Conservation (phyloP, 2,888 invertebrate genomes). For the Catocala fraxini region DNA sequence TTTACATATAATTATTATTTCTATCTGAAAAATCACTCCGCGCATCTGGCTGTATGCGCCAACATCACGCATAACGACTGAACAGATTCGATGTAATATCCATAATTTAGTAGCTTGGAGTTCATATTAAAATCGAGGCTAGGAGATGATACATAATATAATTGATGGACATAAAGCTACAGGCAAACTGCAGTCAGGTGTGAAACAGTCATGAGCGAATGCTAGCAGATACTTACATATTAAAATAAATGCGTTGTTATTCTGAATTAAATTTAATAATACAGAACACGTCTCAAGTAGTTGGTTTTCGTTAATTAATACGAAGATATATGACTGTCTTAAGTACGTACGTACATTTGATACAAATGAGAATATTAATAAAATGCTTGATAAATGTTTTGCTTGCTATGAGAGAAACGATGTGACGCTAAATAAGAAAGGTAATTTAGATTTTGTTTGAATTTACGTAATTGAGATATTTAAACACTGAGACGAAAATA, state of each 20-base stretch:
- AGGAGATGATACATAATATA: too few relatives aligned
- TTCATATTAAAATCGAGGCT: too few relatives aligned
- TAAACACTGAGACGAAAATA: too few relatives aligned
- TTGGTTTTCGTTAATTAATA: slow-evolving; percentile 1
- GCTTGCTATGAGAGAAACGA: slow-evolving; percentile 1
- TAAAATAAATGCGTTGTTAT: neutral
- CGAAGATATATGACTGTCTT: slow-evolving; percentile 8
- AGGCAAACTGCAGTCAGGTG: too few relatives aligned
- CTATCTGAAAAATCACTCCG: too few relatives aligned
- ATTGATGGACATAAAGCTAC: too few relatives aligned
- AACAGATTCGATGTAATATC: too few relatives aligned
- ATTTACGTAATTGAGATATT: neutral
- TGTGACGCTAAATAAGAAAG: neutral
- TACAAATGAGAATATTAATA: slow-evolving; percentile 41
- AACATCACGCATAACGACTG: too few relatives aligned
- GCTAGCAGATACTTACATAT: neutral
- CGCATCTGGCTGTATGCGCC: too few relatives aligned
- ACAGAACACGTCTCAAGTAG: neutral
- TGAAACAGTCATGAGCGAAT: neutral
- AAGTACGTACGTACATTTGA: slow-evolving; percentile 31
- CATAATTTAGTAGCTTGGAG: too few relatives aligned
- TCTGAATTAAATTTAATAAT: neutral
- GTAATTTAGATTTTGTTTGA: neutral
- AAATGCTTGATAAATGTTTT: slow-evolving; percentile 35
- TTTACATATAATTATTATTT: too few relatives aligned